Base-by-base conservation (phyloP, 2,113 vertebrate species). In the Cnemophilus loriae region DNA sequence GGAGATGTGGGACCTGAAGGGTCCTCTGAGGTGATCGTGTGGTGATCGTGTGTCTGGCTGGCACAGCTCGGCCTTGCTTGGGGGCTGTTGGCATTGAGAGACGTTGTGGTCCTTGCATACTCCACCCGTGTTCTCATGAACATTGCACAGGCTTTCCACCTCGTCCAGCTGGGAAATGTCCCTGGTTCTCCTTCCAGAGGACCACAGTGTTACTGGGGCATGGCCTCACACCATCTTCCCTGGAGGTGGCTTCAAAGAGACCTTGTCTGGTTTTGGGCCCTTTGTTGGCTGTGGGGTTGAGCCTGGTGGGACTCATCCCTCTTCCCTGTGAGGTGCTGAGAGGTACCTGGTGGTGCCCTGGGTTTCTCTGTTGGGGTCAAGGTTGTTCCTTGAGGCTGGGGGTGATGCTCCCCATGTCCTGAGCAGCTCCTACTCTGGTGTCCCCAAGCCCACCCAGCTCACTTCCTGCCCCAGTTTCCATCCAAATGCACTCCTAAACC, bases 201-300 rank as follows among this genome's bases (percentile, higher is more conserved):
- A 27, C 11, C 1, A 0, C n/a, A 44, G 68, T 55, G 16, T 47
- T 0, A 0, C 1, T 33, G 16, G 33, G 35, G 16, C 44, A 1
- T 52, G 80, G 16, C 11, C 21, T 5, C 70, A 33, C 20, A 24
- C 7, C 14, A 21, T 46, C 27, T 64, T 64, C 52, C 57, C 61
- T 69, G 41, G 53, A 76, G n/a, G 37, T 73, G 75, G 33, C 20
- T 94, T 87, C 80, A 41, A 18, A 53, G 33, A 46, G 50, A 24
- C 12, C 39, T 35, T 3, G 2, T 55, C 7, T 0, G 0, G 16
- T 49, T 7, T 6, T 68, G 23, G 28, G 37, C 0, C 4, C 46
- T 53, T 65, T 53, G 57, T 24, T 68, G 37, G 1, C 0, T 3
- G 2, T 60, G 35, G 20, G n/a, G 20, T 26, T n/a, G 47, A 75